phyloP scores from a whole-genome alignment of 2,797 vertebrate species.

The Centropyge bicolor region DNA sequence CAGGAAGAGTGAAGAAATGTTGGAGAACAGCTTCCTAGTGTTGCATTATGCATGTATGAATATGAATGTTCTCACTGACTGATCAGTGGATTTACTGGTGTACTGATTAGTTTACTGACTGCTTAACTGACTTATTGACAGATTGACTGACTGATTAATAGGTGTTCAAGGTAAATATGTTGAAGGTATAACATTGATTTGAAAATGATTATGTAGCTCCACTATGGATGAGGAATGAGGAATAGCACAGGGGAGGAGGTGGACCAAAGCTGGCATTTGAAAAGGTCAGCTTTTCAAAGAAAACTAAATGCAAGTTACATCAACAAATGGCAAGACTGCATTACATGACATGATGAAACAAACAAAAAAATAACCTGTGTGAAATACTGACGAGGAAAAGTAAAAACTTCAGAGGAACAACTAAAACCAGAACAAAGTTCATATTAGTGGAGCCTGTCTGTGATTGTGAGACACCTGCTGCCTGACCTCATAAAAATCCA shows the following conservation, averaged over 20 bases:
- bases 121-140: slow-evolving; percentile 1
- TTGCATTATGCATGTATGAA: not conserved
- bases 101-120: not conserved
- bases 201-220: not conserved
- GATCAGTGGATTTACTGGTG: not conserved
- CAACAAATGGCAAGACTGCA: not conserved
- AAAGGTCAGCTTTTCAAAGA: slow-evolving; percentile 26
- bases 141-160: not conserved
- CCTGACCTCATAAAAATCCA: not conserved
- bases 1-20: not conserved
- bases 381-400: not conserved
- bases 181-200: slow-evolving; percentile 11
- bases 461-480: not conserved
- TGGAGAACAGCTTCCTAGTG: not conserved
- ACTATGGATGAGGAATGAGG: not conserved
- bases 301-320: not conserved
- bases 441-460: not conserved
- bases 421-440: not conserved
- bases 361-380: not conserved
- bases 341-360: not conserved
- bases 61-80: not conserved
- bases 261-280: slow-evolving; percentile 27
- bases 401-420: not conserved
- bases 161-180: slow-evolving; percentile 14
- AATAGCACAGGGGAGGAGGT: slow-evolving; percentile 6